Base-by-base conservation (phyloP, 2,888 invertebrate genomes). In the Lampropteryx suffumata region DNA sequence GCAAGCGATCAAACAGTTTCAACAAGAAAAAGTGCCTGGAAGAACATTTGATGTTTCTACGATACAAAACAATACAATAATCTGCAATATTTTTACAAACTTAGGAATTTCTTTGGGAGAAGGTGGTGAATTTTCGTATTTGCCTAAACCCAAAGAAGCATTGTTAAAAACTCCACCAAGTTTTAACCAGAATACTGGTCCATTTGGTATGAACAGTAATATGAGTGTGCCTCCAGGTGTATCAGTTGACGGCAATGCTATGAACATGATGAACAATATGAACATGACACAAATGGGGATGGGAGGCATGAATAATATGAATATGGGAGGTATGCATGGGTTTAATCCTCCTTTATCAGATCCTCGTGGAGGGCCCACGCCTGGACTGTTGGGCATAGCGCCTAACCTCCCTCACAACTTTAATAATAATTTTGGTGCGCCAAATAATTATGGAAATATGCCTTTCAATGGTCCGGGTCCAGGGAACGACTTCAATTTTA, bases 61-160 rank as follows among this genome's bases (percentile, higher is more conserved):
- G 49, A 84, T 93, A 45, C 86, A 91, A 58, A 87, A 70, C 56
- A 92, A 92, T 70, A 73, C 80, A 41, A 76, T 91, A 41, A 73
- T 94, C 47, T 89, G 92, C 62, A 92, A 88, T 64, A 92, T 94
- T 64, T 89, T 94, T 55, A 86, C 91, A 2, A 93, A 92, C 75
- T 81, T 94, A 56, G 93, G 93, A 11, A 87, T 93, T 47, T 84
- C 88, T 42, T 83, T 93, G 30, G 90, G 89, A 61, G 92, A 92
- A 59, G 92, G 90, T 61, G 93, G 92, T 3, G 90, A 92, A 64
- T 91, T 91, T 68, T 79, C 82, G 4, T 84, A 87, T 71, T 69
- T 89, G 60, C 84, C 87, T 30, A 85, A 88, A 70, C 89, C 85
- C 13, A 90, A 91, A 65, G 90, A 89, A 67, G 82, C 81, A 21